Evolutionary conservation across 2,113 vertebrate genomes (phyloP), one percentile per base, ranked within the genome.

Genomic region (Gopherus evgoodei): DNA sequence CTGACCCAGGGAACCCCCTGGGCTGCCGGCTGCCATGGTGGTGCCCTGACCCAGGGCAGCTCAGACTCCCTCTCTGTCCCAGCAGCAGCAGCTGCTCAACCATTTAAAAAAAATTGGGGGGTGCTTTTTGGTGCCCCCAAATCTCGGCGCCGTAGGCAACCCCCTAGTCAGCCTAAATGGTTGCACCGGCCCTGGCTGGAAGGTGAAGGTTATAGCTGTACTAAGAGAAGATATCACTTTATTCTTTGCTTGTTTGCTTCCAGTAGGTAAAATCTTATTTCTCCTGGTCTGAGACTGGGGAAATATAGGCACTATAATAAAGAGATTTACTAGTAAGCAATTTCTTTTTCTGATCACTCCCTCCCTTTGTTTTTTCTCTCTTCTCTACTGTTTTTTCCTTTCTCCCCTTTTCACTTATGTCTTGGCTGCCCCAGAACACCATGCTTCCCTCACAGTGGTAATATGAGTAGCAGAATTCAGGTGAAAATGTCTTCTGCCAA

Each of bases 211-310:
- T 65, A n/a, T 2, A 90, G 31, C 8, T 19, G 27, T 3, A 54
- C 2, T 1, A 87, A 17, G 8, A 88, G 44, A 49, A 88, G 29
- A 44, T 72, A 6, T 1, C 2, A 10, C 6, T 22, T 57, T n/a
- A 49, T 38, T 1, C 53, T 27, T 90, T 62, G 49, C 12, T 21
- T 62, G 56, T 19, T 24, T 89, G 14, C 35, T 90, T 86, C 29
- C 3, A 72, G 4, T 3, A 12, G n/a, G 5, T 27, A 83, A 85
- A 57, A 0, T 1, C 8, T 1, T 3, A 82, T 2, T 5, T 91
- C 72, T 57, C 11, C 21, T 6, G 11, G 80, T 84, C 2, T 6
- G 78, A 5, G 17, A 31, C 11, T 49, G 21, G 6, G 80, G 83
- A 80, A 21, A 90, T 89, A 91, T 5, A 81, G 85, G 50, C 2